phyloP scores from a whole-genome alignment of 1,140 invertebrate species.

The Zaprionus lachaisei region DNA sequence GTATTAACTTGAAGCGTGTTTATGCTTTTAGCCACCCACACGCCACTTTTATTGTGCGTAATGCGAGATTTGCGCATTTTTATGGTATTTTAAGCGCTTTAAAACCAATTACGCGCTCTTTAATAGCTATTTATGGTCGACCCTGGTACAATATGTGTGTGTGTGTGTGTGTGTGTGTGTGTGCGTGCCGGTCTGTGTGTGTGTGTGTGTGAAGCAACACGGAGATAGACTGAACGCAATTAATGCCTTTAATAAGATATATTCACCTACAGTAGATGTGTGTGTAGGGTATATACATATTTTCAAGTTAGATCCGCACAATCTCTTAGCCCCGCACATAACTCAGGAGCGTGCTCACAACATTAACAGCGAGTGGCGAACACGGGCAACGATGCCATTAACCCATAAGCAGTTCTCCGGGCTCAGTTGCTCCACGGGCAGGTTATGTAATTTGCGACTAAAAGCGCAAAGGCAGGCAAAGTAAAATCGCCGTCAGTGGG shows the following conservation, averaged over 20 bases:
- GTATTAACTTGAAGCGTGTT: slow-evolving; percentile 39
- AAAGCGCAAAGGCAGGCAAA: slow-evolving; percentile 24
- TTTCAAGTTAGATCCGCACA: neutral
- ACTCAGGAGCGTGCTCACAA: slow-evolving; percentile 22
- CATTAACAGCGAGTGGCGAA: slow-evolving; percentile 18
- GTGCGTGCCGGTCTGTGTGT: neutral
- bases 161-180: neutral
- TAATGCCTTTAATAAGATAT: slow-evolving; percentile 2
- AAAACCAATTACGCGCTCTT: slow-evolving; percentile 64
- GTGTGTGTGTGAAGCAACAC: neutral
- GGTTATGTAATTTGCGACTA: slow-evolving; percentile 39
- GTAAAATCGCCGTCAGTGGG: slow-evolving; percentile 45
- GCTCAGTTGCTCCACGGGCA: slow-evolving; percentile 23
- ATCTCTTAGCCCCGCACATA: slow-evolving; percentile 5
- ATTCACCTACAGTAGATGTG: neutral
- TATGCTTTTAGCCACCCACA: slow-evolving; percentile 36
- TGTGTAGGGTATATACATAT: neutral
- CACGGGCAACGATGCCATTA: slow-evolving; percentile 62
- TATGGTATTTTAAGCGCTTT: slow-evolving; percentile 66
- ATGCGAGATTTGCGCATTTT: slow-evolving; percentile 66
- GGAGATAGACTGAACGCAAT: slow-evolving; percentile 2
- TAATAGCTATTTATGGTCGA: slow-evolving; percentile 60
- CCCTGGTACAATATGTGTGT: neutral
- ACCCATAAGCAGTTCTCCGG: slow-evolving; percentile 37
- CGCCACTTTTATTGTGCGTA: slow-evolving; percentile 53